Percentiles rank a stretch among this genome's conserved stretches.
Evolutionary conservation across 2,113 vertebrate genomes (phyloP).

Genomic region (Eira barbara): DNA sequence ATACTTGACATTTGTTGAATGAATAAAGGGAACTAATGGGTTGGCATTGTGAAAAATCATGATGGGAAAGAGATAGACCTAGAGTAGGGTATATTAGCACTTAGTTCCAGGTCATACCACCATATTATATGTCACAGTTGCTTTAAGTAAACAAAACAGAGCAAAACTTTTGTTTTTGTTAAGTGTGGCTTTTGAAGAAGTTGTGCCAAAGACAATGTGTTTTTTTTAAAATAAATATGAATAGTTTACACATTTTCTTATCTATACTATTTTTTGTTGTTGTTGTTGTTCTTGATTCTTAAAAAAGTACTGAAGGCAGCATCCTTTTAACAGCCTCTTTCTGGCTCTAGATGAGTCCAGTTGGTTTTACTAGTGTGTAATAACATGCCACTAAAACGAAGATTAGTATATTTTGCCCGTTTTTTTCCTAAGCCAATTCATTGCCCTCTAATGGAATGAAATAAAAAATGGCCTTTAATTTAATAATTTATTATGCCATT

Average conservation of each 20-base stretch:
- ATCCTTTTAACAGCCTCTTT: background rate
- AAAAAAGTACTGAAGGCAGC: background rate
- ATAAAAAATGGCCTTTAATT: conserved; percentile 63
- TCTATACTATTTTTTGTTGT: background rate
- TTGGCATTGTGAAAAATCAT: background rate
- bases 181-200: background rate
- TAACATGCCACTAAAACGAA: conserved; percentile 52
- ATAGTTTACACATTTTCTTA: background rate
- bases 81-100: background rate
- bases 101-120: background rate
- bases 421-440: conserved; percentile 26
- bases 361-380: conserved; percentile 33
- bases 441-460: conserved; percentile 39
- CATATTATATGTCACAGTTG: background rate
- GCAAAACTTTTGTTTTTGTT: background rate
- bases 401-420: conserved; percentile 19
- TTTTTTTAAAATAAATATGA: background rate
- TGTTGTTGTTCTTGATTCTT: background rate
- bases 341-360: background rate
- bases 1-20: background rate
- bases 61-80: background rate
- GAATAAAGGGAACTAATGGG: background rate
- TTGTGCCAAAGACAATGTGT: background rate
- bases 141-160: background rate
- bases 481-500: conserved; percentile 68